Percentiles rank a stretch among this genome's conserved stretches.
Evolutionary conservation across 2,113 vertebrate genomes (phyloP).

Genomic region (Poecile atricapillus): DNA sequence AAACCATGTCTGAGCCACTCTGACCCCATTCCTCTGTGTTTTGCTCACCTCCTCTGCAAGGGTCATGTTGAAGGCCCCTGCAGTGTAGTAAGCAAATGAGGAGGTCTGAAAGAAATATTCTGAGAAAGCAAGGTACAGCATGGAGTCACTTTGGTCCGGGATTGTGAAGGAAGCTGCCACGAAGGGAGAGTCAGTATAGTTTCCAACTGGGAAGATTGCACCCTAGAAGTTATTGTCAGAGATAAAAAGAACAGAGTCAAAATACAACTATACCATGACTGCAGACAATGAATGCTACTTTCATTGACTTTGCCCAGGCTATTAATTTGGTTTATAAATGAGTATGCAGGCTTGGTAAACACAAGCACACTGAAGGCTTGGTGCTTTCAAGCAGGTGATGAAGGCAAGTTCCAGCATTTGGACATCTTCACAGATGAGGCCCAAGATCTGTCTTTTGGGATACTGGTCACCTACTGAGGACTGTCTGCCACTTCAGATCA

Average conservation of each 20-base stretch:
- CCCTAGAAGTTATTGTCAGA: conserved; percentile 54
- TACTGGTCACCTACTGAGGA: neutral
- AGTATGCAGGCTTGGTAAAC: neutral
- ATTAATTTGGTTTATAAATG: neutral
- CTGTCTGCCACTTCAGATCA: neutral
- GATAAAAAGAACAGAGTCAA: neutral
- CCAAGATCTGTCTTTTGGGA: neutral
- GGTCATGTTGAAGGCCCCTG: conserved; percentile 65
- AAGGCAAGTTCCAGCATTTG: neutral
- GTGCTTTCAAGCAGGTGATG: neutral
- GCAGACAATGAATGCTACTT: neutral
- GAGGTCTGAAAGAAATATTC: conserved; percentile 70
- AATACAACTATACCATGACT: neutral
- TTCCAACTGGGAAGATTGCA: conserved; percentile 41
- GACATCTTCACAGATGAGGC: neutral
- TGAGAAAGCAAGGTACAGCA: conserved; percentile 71
- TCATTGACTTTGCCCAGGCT: neutral
- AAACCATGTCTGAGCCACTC: neutral
- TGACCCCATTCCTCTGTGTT: neutral
- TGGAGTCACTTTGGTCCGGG: conserved; percentile 35
- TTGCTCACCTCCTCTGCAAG: conserved; percentile 67
- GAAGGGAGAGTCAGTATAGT: conserved; percentile 2
- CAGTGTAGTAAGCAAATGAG: conserved; percentile 58
- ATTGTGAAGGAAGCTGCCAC: conserved; percentile 43
- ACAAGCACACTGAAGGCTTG: neutral